A percentile compares a stretch with the other conserved stretches of the same genome.
phyloP scores from a whole-genome alignment of 1,140 invertebrate species.

The Ceratosolen solmsi region DNA sequence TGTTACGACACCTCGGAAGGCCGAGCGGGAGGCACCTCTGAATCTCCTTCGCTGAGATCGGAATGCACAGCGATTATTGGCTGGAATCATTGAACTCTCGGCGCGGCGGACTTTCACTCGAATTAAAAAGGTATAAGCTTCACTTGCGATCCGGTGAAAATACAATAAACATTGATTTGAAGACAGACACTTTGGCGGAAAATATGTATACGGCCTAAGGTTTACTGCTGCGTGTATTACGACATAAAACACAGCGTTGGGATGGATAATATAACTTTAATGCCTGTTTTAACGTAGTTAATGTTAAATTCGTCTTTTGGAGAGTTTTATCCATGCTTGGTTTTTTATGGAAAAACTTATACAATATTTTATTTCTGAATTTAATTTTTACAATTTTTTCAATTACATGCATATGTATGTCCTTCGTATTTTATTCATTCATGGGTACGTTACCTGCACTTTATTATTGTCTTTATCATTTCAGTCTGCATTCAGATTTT shows the following conservation, averaged over 20 bases:
- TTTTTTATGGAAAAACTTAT: neutral
- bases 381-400: neutral
- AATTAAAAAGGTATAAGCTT: neutral
- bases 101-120: neutral
- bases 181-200: neutral
- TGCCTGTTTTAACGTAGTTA: neutral
- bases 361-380: neutral
- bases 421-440: too few species aligned
- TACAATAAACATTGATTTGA: neutral
- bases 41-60: neutral
- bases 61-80: neutral
- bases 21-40: neutral
- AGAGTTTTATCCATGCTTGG: neutral
- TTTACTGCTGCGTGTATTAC: neutral
- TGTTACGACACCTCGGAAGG: neutral
- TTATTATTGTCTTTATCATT: too few species aligned
- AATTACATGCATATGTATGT: too few species aligned
- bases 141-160: neutral
- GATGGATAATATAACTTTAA: neutral
- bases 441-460: neutral
- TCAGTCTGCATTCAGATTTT: too few species aligned
- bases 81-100: conserved; percentile 7
- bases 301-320: neutral
- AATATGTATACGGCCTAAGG: neutral
- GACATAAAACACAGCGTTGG: neutral